A percentile compares a stretch with the other conserved stretches of the same genome.
phyloP scores from a whole-genome alignment of 2,797 vertebrate species.

The Rhadinocentrus ornatus region DNA sequence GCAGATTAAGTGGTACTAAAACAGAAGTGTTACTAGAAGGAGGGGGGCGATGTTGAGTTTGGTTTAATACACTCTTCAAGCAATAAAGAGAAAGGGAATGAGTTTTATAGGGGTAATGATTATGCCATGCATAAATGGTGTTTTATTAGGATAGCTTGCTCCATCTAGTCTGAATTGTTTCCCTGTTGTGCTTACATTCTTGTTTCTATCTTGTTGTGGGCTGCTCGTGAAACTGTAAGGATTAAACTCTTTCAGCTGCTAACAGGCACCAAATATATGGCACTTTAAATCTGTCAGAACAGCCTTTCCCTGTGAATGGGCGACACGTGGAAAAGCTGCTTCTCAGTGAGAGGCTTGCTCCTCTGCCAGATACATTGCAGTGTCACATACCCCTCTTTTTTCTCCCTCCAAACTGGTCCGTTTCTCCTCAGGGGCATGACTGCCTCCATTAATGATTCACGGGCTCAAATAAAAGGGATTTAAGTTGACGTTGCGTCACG shows the following conservation, averaged over 20 bases:
- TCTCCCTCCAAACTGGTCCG: conserved; percentile 74
- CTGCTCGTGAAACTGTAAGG: conserved; percentile 53
- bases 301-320: conserved; percentile 64
- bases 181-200: conserved; percentile 47
- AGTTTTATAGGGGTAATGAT: conserved; percentile 66
- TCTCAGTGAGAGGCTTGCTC: conserved; percentile 70
- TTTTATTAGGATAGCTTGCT: conserved; percentile 64
- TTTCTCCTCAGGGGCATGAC: conserved; percentile 81
- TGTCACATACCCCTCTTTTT: conserved; percentile 72
- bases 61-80: conserved; percentile 59
- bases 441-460: conserved; percentile 93
- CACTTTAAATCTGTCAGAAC: conserved; percentile 73
- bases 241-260: conserved; percentile 63
- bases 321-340: conserved; percentile 75
- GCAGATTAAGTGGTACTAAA: conserved; percentile 63
- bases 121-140: conserved; percentile 62
- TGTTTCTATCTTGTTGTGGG: conserved; percentile 34
- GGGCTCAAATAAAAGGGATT: conserved; percentile 96
- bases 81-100: conserved; percentile 55
- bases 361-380: conserved; percentile 75
- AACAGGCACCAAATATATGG: conserved; percentile 74
- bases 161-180: conserved; percentile 56
- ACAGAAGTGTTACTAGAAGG: conserved; percentile 34
- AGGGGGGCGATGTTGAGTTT: conserved; percentile 75
- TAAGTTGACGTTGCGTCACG: conserved; percentile 98